phyloP scores from a whole-genome alignment of 2,113 vertebrate genomes.

The Nerophis lumbriciformis region DNA sequence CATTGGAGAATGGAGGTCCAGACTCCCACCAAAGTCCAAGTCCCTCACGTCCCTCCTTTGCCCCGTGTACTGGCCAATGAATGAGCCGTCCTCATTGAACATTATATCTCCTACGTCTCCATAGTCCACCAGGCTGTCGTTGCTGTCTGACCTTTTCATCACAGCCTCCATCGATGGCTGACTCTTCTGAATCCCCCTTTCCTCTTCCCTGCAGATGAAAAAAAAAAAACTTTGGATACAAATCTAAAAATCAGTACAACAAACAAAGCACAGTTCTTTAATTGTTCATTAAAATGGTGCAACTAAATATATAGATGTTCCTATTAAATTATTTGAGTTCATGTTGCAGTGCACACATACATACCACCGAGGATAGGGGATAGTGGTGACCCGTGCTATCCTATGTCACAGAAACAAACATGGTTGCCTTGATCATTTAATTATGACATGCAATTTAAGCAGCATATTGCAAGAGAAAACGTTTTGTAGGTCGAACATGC shows the following conservation, averaged over 20 bases:
- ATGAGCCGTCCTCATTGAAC: slow-evolving; percentile 96
- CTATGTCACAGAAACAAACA: slow-evolving; percentile 47
- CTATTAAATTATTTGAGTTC: not conserved
- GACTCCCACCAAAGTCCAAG: slow-evolving; percentile 84
- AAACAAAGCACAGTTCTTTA: not conserved
- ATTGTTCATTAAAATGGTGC: not conserved
- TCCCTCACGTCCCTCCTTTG: slow-evolving; percentile 89
- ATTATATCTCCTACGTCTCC: slow-evolving; percentile 89
- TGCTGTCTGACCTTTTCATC: slow-evolving; percentile 86
- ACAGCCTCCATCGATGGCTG: slow-evolving; percentile 85
- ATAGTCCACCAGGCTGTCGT: slow-evolving; percentile 96
- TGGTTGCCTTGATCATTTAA: slow-evolving; percentile 1
- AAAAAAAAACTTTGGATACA: not conserved
- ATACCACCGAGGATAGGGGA: slow-evolving; percentile 71
- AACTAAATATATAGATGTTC: not conserved
- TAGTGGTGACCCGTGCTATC: slow-evolving; percentile 67
- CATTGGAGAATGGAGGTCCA: slow-evolving; percentile 85
- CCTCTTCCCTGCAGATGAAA: slow-evolving; percentile 79
- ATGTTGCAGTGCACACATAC: slow-evolving; percentile 22
- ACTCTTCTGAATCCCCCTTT: slow-evolving; percentile 87
- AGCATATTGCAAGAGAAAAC: not conserved
- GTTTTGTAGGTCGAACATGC: slow-evolving; percentile 14
- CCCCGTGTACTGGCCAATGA: slow-evolving; percentile 96
- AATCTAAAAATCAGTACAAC: not conserved
- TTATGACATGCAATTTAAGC: not conserved